Conservation (phyloP, 2,113 vertebrate species). For the Notechis scutatus region DNA sequence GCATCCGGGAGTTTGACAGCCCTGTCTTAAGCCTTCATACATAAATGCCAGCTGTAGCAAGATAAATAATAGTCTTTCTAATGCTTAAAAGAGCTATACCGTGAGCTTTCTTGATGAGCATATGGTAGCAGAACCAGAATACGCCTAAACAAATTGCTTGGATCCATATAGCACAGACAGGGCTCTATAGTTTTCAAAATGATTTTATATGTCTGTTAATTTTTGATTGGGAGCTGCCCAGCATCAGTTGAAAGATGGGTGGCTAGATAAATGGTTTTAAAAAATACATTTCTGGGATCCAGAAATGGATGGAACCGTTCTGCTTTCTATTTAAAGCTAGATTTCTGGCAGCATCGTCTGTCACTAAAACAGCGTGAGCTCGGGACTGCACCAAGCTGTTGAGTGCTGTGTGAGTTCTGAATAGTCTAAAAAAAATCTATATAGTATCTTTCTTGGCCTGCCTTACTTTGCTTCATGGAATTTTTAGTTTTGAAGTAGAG, state of each 20-base stretch:
- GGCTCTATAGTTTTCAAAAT: not conserved
- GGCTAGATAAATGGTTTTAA: not conserved
- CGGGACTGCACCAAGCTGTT: not conserved
- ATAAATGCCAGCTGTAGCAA: constrained; percentile 12
- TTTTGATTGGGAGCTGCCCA: not conserved
- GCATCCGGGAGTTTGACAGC: too few species aligned
- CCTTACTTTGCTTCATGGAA: not conserved
- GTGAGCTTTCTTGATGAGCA: not conserved
- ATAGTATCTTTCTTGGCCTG: not conserved
- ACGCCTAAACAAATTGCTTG: not conserved
- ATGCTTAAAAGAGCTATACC: not conserved
- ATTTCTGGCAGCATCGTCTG: not conserved
- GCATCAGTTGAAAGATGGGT: not conserved
- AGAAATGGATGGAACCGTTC: not conserved
- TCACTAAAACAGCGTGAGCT: not conserved
- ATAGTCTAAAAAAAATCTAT: not conserved
- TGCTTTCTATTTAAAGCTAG: not conserved
- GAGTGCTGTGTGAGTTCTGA: not conserved
- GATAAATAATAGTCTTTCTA: constrained; percentile 18
- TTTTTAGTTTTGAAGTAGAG: not conserved
- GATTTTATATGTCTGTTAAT: not conserved
- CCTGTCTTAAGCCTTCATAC: not conserved
- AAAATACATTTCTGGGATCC: not conserved
- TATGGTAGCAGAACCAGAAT: not conserved
- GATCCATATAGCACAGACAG: not conserved